Evolutionary conservation across 2,113 vertebrate species (phyloP).

Genomic region (pig (Sus scrofa)): T2T-Sscrofa CM000826.6:23086501-23087000

Average conservation of each 20-base stretch:
- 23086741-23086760: slow-evolving; percentile 94
- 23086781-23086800: slow-evolving; percentile 94
- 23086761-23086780: slow-evolving; percentile 92
- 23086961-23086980: not conserved
- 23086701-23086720: slow-evolving; percentile 93
- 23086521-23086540: slow-evolving; percentile 83
- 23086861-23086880: slow-evolving; percentile 96
- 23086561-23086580: slow-evolving; percentile 93
- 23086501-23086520: not conserved
- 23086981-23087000: not conserved
- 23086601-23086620: slow-evolving; percentile 92
- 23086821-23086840: slow-evolving; percentile 96
- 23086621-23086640: slow-evolving; percentile 95
- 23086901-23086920: not conserved
- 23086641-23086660: slow-evolving; percentile 95
- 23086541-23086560: slow-evolving; percentile 93
- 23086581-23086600: slow-evolving; percentile 87
- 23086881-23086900: not conserved
- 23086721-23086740: slow-evolving; percentile 96
- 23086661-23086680: slow-evolving; percentile 96
- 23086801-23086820: slow-evolving; percentile 96
- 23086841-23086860: slow-evolving; percentile 96
- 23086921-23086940: not conserved
- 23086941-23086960: not conserved
- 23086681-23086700: slow-evolving; percentile 92